A percentile compares a stretch with the other conserved stretches of the same genome.
Conservation (phyloP, 2,797 vertebrate species). For the Microcaecilia unicolor region DNA sequence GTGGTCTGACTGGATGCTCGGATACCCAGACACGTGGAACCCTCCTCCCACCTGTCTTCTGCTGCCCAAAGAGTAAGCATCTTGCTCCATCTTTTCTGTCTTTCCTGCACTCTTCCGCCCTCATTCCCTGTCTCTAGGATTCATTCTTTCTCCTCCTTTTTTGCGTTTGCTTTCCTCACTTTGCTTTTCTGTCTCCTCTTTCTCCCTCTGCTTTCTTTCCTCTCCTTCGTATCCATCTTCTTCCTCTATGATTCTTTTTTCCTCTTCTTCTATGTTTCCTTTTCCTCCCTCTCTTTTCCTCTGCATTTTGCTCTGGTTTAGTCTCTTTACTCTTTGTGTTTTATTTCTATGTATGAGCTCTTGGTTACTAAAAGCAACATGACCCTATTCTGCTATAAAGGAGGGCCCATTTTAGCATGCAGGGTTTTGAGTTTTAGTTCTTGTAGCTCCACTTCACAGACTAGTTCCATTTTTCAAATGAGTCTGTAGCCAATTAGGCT, state of each 20-base stretch:
- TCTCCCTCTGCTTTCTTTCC: neutral
- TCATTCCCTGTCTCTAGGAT: neutral
- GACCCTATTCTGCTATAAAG: too few species aligned
- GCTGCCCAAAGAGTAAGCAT: slow-evolving; percentile 57
- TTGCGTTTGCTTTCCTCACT: too few species aligned
- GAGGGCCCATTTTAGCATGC: too few species aligned
- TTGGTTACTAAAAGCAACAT: too few species aligned
- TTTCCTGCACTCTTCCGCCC: neutral
- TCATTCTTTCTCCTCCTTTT: neutral
- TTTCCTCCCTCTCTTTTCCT: neutral
- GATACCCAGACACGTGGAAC: slow-evolving; percentile 92
- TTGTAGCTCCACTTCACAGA: too few species aligned
- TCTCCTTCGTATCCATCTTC: neutral
- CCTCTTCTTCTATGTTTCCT: slow-evolving; percentile 1
- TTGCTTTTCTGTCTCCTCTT: neutral
- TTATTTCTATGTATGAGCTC: neutral
- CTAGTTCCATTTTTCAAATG: too few species aligned
- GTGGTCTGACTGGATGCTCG: slow-evolving; percentile 98
- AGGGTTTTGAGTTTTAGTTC: too few species aligned
- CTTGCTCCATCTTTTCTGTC: neutral
- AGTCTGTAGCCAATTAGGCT: too few species aligned
- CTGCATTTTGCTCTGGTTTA: too few species aligned
- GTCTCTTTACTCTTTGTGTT: neutral
- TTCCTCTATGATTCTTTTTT: neutral
- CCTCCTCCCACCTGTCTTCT: slow-evolving; percentile 77